Conservation (phyloP, 2,888 invertebrate genomes). For the Aleiodes alternator region DNA sequence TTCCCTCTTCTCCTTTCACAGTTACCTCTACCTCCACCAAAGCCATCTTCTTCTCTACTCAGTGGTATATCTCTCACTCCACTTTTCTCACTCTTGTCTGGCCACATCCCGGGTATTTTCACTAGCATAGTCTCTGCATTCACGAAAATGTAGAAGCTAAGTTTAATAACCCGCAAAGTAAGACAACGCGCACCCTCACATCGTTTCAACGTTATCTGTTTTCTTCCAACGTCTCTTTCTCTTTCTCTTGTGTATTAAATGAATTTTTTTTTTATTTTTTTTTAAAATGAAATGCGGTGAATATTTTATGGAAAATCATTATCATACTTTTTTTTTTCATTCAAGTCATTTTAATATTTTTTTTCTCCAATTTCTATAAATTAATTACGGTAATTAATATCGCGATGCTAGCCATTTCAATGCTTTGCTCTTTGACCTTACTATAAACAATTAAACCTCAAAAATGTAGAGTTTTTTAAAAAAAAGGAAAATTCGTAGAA, state of each 20-base stretch:
- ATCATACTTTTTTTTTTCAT: background rate
- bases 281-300: slow-evolving; percentile 24
- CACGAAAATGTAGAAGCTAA: slow-evolving; percentile 51
- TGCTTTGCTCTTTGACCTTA: too few species aligned
- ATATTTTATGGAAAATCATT: background rate
- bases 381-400: too few species aligned
- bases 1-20: background rate
- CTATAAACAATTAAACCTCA: too few species aligned
- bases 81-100: slow-evolving; percentile 40
- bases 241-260: background rate
- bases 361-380: too few species aligned
- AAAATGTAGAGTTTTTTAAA: too few species aligned
- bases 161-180: slow-evolving; percentile 60
- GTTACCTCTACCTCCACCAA: background rate
- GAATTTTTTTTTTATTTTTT: too few species aligned
- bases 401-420: too few species aligned
- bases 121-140: slow-evolving; percentile 28
- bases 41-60: background rate
- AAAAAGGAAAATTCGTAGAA: background rate
- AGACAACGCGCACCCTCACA: slow-evolving; percentile 48
- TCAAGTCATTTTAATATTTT: background rate
- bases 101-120: slow-evolving; percentile 44
- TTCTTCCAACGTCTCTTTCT: slow-evolving; percentile 34
- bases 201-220: slow-evolving; percentile 57
- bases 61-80: slow-evolving; percentile 21